Conservation (phyloP, 1,140 invertebrate genomes). For the Trypoxylus dichotomus region DNA sequence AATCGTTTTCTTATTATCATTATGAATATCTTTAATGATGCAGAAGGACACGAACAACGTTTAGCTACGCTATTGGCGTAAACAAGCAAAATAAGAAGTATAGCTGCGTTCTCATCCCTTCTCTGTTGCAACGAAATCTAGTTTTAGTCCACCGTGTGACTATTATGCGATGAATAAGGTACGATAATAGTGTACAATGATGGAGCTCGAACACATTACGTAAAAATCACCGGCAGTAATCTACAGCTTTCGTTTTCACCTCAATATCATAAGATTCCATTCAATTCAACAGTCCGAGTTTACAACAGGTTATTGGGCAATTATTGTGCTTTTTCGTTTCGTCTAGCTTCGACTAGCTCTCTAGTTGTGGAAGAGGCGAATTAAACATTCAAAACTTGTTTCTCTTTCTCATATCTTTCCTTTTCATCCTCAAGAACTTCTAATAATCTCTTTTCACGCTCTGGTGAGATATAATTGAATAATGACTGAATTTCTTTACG, state of each 20-base stretch:
- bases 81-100: too few species aligned
- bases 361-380: not conserved
- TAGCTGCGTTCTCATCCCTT: not conserved
- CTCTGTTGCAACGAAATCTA: not conserved
- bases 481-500: conserved; percentile 18
- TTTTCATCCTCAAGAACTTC: not conserved
- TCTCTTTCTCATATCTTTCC: not conserved
- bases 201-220: not conserved
- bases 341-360: not conserved
- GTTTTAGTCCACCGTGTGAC: not conserved
- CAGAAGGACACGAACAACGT: too few species aligned
- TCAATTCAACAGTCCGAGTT: not conserved
- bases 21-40: not conserved
- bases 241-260: not conserved
- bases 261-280: not conserved
- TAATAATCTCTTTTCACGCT: not conserved
- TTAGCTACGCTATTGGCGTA: too few species aligned
- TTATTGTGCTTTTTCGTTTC: not conserved
- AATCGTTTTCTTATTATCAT: not conserved
- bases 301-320: not conserved
- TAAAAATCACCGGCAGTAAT: not conserved
- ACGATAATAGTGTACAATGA: not conserved
- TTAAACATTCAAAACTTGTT: not conserved
- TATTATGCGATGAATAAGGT: not conserved
- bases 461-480: not conserved